Evolutionary conservation across 2,113 vertebrate genomes (phyloP).

Genomic region (Phasianus colchicus): DNA sequence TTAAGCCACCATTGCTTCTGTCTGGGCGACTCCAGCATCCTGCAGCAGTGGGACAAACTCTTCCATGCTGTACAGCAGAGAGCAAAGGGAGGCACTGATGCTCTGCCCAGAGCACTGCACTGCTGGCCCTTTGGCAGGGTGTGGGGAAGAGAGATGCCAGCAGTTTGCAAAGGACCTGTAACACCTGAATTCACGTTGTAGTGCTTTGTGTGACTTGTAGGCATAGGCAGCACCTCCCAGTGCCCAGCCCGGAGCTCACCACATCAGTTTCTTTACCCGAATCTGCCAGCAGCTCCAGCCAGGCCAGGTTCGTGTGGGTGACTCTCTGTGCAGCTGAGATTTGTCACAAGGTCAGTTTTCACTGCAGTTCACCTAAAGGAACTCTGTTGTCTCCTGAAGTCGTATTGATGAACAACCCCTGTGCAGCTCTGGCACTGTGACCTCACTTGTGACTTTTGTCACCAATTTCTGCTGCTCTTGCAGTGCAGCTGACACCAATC

Average conservation of each 20-base stretch:
- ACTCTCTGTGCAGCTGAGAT: too few species aligned
- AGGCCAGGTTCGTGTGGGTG: accelerated
- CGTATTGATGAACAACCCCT: background rate
- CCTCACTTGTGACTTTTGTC: too few species aligned
- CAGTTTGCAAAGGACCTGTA: accelerated
- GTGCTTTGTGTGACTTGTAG: too few species aligned
- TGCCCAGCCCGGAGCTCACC: background rate
- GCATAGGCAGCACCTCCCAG: too few species aligned
- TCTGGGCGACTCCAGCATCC: background rate
- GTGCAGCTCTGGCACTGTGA: too few species aligned
- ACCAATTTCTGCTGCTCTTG: too few species aligned
- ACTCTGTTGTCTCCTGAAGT: background rate
- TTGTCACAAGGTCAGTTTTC: background rate
- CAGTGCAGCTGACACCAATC: background rate
- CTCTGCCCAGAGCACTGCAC: accelerated
- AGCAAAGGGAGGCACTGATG: background rate
- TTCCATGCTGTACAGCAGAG: background rate
- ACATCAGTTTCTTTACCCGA: background rate
- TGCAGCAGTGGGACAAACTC: background rate
- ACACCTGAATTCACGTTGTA: background rate
- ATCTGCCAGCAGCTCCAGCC: accelerated
- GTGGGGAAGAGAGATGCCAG: background rate
- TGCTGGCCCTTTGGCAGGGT: accelerated
- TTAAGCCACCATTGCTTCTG: background rate
- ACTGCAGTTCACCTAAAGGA: background rate